Conservation (phyloP, 2,888 invertebrate species). For the Epirrhoe alternata region DNA sequence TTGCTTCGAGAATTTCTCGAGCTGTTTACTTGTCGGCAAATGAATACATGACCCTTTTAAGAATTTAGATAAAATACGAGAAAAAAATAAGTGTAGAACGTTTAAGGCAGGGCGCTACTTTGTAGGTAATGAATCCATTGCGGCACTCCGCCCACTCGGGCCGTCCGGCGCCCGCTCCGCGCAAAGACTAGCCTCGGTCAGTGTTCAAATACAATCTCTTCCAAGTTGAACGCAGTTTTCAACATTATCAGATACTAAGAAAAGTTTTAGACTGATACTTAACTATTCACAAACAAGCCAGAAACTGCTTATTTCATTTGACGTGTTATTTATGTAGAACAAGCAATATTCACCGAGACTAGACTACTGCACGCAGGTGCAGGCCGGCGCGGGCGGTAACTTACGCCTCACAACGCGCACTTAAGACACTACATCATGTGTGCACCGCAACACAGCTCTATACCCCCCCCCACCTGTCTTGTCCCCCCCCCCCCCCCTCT, state of each 20-base stretch:
- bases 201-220: no score
- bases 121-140: constrained; percentile 2
- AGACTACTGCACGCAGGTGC: not conserved
- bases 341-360: not conserved
- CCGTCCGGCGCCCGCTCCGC: not conserved
- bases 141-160: not conserved
- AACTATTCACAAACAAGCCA: no score
- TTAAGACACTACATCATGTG: constrained; percentile 12
- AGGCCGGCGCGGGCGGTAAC: not conserved
- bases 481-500: not conserved
- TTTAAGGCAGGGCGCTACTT: not conserved
- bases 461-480: not conserved
- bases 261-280: no score
- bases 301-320: no score
- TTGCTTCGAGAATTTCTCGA: no score
- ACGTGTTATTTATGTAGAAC: not conserved
- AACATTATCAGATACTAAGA: no score
- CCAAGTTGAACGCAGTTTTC: no score
- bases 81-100: no score
- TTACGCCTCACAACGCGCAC: not conserved
- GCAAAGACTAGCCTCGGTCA: not conserved
- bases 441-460: not conserved
- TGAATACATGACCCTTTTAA: no score
- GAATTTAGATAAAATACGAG: no score
- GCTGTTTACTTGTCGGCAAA: no score